These are phyloP conservation scores for Calliscelio sp. DNA, from an alignment of 2,888 invertebrate genomes.

Conservation along the genomic window DNA sequence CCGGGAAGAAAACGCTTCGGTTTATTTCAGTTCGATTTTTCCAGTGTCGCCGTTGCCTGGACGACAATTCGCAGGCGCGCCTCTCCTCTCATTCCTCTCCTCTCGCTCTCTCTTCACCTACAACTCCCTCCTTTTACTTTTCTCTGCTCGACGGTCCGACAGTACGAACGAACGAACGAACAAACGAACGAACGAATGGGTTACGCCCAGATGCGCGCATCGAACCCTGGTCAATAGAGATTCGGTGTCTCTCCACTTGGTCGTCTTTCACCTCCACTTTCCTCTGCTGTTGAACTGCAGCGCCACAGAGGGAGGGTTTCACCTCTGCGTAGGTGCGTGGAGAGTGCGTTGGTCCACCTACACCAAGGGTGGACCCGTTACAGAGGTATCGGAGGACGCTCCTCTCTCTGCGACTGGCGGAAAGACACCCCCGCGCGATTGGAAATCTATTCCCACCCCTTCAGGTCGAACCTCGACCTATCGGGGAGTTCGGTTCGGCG, in stretches of 20 bases:
- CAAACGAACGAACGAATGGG: conserved; percentile 82
- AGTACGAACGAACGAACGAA: conserved; percentile 73
- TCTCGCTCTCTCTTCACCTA: conserved; percentile 73
- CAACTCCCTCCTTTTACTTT: conserved; percentile 72
- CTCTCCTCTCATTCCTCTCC: conserved; percentile 78
- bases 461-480: conserved; percentile 86
- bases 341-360: conserved; percentile 86
- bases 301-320: conserved; percentile 76
- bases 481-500: conserved; percentile 86
- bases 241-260: conserved; percentile 78
- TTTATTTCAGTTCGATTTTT: conserved; percentile 86
- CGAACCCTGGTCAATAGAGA: conserved; percentile 86
- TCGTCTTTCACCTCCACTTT: conserved; percentile 71
- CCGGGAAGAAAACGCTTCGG: too few relatives aligned
- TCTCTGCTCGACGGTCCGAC: conserved; percentile 72
- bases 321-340: conserved; percentile 82
- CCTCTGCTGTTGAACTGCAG: conserved; percentile 71
- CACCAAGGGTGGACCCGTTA: conserved; percentile 79
- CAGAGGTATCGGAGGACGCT: conserved; percentile 73
- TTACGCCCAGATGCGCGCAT: conserved; percentile 86
- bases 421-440: conserved; percentile 84
- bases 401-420: conserved; percentile 73
- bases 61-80: conserved; percentile 86
- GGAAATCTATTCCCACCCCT: conserved; percentile 86
- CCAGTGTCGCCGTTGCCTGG: conserved; percentile 85